Base-by-base conservation (phyloP, 1,140 invertebrate genomes). In the Drosophila tsacasi region DNA sequence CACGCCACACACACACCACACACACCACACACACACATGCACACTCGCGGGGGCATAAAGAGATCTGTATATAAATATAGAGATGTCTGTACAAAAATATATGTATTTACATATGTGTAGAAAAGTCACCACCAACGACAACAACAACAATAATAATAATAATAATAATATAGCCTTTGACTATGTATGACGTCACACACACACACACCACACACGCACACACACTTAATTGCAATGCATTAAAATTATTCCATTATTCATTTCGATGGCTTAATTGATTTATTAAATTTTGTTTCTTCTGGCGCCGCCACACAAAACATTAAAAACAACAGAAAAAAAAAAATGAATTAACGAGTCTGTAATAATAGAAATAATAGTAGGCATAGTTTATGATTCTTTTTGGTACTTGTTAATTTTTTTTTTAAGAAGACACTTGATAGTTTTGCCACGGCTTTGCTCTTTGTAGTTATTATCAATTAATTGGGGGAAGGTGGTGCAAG, bases 141-240 rank as follows among this genome's bases (percentile, higher is more conserved):
- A 52, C 25, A n/a, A n/a, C n/a, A 42, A 27, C 25, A 19, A 54
- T 2, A 37, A 54, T 21, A 23, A 17, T 17, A 37, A 5, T 55
- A 37, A 35, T 54, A 17, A 54, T 54, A 15, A 54, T 35, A 49
- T 37, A 50, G 44, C 17, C 30, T 44, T 35, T 35, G 42, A 27
- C 12, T 35, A 25, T 52, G 12, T 58, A 78, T 79, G 76, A 79
- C 76, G 76, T 78, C 75, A 79, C 52, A 64, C 74, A 50, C 69
- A 64, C 50, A 57, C 50, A 30, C 27, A 2, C 2, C 27, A 64
- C 50, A 64, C 50, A 72, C 32, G 12, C 47, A 42, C 59, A 25
- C 50, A 50, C 62, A 62, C 30, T 58, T 78, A 71, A 71, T 78
- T 62, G 55, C 76, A 68, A 52, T 78, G 73, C 76, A 69, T 77